A percentile compares a stretch with the other conserved stretches of the same genome.
These are phyloP conservation scores for Albula glossodonta DNA, from an alignment of 2,113 vertebrate genomes.

Conservation along the genomic window DNA sequence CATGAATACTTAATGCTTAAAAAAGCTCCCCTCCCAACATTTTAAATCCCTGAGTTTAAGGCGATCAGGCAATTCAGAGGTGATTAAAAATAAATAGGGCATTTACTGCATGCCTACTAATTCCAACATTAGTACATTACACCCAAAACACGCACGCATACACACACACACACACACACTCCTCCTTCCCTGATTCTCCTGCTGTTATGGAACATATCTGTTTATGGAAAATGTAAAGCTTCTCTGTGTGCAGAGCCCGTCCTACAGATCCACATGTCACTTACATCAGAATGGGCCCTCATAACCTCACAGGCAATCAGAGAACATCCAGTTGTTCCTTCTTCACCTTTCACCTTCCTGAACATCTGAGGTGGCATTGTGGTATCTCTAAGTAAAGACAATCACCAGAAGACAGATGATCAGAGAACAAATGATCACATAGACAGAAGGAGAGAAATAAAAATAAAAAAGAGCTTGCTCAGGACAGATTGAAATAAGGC, in stretches of 20 bases:
- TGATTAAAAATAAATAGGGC: slow-evolving; percentile 88
- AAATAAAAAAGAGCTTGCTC: slow-evolving; percentile 27
- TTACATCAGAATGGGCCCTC: slow-evolving; percentile 69
- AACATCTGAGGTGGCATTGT: slow-evolving; percentile 33
- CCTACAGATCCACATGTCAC: slow-evolving; percentile 59
- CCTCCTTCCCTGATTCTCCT: too few species aligned
- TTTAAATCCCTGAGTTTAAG: slow-evolving; percentile 77
- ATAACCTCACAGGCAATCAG: slow-evolving; percentile 58
- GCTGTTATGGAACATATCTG: too few species aligned
- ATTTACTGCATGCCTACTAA: slow-evolving; percentile 51
- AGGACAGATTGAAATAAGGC: slow-evolving; percentile 26
- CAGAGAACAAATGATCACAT: slow-evolving; percentile 21
- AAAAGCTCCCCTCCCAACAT: slow-evolving; percentile 77
- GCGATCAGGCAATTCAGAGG: slow-evolving; percentile 93
- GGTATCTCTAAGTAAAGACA: slow-evolving; percentile 62
- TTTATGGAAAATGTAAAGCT: slow-evolving; percentile 16
- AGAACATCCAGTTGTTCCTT: slow-evolving; percentile 55
- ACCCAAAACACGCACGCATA: slow-evolving; percentile 44
- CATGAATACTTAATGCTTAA: slow-evolving; percentile 92
- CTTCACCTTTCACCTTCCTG: slow-evolving; percentile 59
- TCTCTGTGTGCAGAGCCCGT: slow-evolving; percentile 61
- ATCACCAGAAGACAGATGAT: slow-evolving; percentile 41
- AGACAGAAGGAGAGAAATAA: slow-evolving; percentile 25
- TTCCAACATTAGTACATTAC: slow-evolving; percentile 62
- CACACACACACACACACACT: too few species aligned